phyloP scores from a whole-genome alignment of 1,140 invertebrate species.

The Protaetia brevitarsis region DNA sequence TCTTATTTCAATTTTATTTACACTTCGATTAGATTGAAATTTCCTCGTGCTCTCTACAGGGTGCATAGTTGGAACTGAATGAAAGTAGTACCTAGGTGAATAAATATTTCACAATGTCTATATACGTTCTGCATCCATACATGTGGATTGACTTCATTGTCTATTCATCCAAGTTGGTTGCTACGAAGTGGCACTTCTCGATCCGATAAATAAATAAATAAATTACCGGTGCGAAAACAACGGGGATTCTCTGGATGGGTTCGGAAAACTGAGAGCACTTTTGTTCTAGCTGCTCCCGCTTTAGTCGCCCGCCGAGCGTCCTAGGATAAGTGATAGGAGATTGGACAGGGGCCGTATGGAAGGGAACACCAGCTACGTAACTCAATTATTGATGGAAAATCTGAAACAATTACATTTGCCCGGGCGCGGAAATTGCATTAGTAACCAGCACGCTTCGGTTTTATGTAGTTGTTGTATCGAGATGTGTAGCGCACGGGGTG shows the following conservation, averaged over 20 bases:
- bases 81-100: no score
- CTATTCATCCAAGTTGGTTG: not conserved
- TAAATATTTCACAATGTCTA: no score
- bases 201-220: constrained; percentile 12
- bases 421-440: not conserved
- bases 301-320: not conserved
- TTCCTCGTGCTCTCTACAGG: no score
- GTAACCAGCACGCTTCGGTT: not conserved
- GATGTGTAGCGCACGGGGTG: no score
- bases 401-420: constrained; percentile 6
- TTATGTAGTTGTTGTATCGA: not conserved
- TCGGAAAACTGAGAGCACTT: not conserved
- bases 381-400: constrained; percentile 15
- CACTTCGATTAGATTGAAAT: no score
- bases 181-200: not conserved
- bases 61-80: no score
- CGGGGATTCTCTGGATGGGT: not conserved
- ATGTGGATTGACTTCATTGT: not conserved
- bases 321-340: not conserved
- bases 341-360: not conserved
- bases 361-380: not conserved
- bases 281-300: not conserved
- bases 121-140: no score
- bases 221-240: not conserved
- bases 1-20: no score